Percentiles rank a stretch among this genome's conserved stretches.
These are phyloP conservation scores for Chymomyza amoena DNA, from an alignment of 2,888 invertebrate species.

Conservation along the genomic window DNA sequence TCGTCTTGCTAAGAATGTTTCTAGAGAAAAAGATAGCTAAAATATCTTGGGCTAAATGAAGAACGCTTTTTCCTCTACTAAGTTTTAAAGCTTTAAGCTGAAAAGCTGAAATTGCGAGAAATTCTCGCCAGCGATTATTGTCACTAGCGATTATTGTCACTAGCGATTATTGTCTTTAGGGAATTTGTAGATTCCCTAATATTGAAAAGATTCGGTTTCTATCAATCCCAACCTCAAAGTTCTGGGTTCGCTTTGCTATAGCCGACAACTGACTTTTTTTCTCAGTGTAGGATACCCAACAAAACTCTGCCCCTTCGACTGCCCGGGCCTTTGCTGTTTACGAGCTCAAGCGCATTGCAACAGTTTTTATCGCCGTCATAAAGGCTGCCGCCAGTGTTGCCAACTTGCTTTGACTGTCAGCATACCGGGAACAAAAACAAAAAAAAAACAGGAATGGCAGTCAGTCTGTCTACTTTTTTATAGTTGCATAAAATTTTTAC, in stretches of 20 bases:
- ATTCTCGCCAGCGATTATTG: too few species aligned
- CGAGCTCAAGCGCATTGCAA: slow-evolving; percentile 44
- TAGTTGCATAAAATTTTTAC: slow-evolving; percentile 63
- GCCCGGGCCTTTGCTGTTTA: slow-evolving; percentile 38
- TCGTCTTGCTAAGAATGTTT: too few species aligned
- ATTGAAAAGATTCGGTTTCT: too few species aligned
- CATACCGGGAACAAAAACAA: slow-evolving; percentile 41
- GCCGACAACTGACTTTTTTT: neutral
- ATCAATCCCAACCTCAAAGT: too few species aligned
- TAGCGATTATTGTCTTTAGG: too few species aligned
- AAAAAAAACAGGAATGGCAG: neutral
- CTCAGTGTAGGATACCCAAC: neutral
- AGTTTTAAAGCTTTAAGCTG: too few species aligned
- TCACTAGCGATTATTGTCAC: too few species aligned
- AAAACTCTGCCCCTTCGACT: too few species aligned
- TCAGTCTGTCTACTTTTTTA: slow-evolving; percentile 59
- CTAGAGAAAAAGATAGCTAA: neutral
- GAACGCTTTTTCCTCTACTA: too few species aligned
- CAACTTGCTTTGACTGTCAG: neutral
- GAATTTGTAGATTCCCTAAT: too few species aligned
- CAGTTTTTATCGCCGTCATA: slow-evolving; percentile 67
- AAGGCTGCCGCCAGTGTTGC: slow-evolving; percentile 35
- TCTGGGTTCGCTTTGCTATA: too few species aligned
- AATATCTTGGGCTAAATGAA: neutral
- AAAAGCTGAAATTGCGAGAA: too few species aligned